Evolutionary conservation across 2,888 invertebrate species (phyloP).

Genomic region (Uropetala carovei): DNA sequence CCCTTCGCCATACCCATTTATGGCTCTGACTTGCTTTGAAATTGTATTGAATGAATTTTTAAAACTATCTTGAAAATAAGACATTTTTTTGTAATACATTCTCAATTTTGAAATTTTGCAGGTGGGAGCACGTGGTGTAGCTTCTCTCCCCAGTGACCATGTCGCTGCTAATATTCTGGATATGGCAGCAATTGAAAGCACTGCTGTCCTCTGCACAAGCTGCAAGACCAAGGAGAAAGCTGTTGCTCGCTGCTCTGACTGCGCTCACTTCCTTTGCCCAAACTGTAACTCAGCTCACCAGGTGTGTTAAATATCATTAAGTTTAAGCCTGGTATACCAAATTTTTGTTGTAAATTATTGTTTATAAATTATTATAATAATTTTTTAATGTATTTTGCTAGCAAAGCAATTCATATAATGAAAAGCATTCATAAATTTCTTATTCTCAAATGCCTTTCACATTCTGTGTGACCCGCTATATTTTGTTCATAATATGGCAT

Average conservation of each 20-base stretch:
- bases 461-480: no score
- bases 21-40: no score
- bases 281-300: constrained; percentile 97
- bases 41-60: no score
- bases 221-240: constrained; percentile 97
- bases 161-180: constrained; percentile 90
- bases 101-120: constrained; percentile 71
- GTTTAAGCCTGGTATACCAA: no score
- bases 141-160: constrained; percentile 90
- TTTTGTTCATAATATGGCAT: no score
- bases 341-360: no score
- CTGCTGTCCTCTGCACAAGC: constrained; percentile 88
- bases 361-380: no score
- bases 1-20: no score
- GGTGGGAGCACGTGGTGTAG: constrained; percentile 86
- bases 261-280: constrained; percentile 94
- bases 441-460: no score
- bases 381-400: no score
- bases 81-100: no score
- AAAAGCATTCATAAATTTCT: neutral
- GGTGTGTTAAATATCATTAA: constrained; percentile 68
- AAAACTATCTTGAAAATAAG: no score
- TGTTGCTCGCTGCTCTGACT: constrained; percentile 95
- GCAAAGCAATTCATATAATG: neutral
- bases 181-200: constrained; percentile 85